Evolutionary conservation across 1,140 invertebrate genomes (phyloP).

Genomic region (Charaxes varanes): DNA sequence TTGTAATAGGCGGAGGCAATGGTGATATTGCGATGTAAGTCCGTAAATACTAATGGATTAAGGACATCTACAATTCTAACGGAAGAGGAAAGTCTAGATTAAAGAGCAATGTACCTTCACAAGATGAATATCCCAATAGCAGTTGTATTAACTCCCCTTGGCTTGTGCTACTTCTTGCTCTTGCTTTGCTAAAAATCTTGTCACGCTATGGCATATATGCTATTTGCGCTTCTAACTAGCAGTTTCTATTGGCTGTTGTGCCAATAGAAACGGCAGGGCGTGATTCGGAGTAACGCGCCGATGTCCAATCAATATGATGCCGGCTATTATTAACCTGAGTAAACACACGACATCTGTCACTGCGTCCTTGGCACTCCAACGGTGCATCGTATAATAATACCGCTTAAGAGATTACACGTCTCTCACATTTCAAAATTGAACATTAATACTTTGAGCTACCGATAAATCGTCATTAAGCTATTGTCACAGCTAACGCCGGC

Average conservation of each 20-base stretch:
- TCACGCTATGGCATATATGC: too few relatives aligned
- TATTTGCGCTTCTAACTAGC: too few relatives aligned
- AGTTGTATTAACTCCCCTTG: too few relatives aligned
- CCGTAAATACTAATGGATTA: too few relatives aligned
- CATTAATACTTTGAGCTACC: conserved; percentile 18
- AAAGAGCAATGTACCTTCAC: too few relatives aligned
- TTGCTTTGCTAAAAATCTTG: too few relatives aligned
- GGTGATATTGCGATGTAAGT: too few relatives aligned
- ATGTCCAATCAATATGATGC: conserved; percentile 53
- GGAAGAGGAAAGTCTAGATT: too few relatives aligned
- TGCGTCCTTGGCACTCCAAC: conserved; percentile 36
- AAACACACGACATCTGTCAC: conserved; percentile 44
- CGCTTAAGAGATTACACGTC: conserved; percentile 20
- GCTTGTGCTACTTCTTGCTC: too few relatives aligned
- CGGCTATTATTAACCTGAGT: conserved; percentile 46
- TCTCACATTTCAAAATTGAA: conserved; percentile 19
- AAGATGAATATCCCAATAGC: too few relatives aligned
- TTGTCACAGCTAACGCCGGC: conserved; percentile 33
- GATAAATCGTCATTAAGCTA: conserved; percentile 41
- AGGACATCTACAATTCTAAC: too few relatives aligned
- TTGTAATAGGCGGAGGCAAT: too few relatives aligned
- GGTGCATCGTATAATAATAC: conserved; percentile 22
- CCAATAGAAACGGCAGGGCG: conserved; percentile 36
- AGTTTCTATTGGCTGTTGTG: conserved; percentile 40
- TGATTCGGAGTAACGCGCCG: conserved; percentile 36